Evolutionary conservation across 2,113 vertebrate genomes (phyloP).

Genomic region (Mesoclemmys tuberculata): DNA sequence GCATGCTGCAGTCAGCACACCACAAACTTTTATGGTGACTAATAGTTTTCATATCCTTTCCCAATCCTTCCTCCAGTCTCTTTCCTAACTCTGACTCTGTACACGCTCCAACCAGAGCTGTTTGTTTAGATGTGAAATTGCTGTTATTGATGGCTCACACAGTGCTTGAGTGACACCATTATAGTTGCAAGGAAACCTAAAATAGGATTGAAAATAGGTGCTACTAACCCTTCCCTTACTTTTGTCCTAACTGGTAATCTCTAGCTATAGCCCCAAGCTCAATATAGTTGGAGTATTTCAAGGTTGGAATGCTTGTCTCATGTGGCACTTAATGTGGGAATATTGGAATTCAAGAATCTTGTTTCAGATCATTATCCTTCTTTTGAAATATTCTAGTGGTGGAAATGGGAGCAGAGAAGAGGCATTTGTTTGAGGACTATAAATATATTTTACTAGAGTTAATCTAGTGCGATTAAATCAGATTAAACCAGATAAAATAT

Average conservation of each 20-base stretch:
- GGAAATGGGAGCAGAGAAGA: not conserved
- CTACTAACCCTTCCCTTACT: not conserved
- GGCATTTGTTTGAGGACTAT: conserved; percentile 50
- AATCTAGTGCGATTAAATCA: conserved; percentile 75
- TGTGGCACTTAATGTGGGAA: conserved; percentile 20
- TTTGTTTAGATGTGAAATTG: conserved; percentile 9
- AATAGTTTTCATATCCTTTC: conserved; percentile 39
- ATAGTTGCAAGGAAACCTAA: conserved; percentile 35
- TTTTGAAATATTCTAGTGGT: conserved; percentile 32
- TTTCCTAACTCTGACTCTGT: not conserved
- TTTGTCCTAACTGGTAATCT: conserved; percentile 29
- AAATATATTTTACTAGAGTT: conserved; percentile 71
- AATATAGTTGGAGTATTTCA: not conserved
- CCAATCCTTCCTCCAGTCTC: not conserved
- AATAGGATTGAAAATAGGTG: conserved; percentile 20
- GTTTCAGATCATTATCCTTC: conserved; percentile 10
- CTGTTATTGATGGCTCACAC: conserved; percentile 2
- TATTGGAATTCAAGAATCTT: not conserved
- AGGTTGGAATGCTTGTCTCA: not conserved
- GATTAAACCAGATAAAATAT: conserved; percentile 73
- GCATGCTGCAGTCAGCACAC: not conserved
- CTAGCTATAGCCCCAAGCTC: not conserved
- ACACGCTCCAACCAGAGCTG: not conserved
- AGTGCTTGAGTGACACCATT: conserved; percentile 18
- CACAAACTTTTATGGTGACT: conserved; percentile 39